A percentile compares a stretch with the other conserved stretches of the same genome.
Evolutionary conservation across 2,888 invertebrate genomes (phyloP).

Genomic region (Hipparchia sbordonii): DNA sequence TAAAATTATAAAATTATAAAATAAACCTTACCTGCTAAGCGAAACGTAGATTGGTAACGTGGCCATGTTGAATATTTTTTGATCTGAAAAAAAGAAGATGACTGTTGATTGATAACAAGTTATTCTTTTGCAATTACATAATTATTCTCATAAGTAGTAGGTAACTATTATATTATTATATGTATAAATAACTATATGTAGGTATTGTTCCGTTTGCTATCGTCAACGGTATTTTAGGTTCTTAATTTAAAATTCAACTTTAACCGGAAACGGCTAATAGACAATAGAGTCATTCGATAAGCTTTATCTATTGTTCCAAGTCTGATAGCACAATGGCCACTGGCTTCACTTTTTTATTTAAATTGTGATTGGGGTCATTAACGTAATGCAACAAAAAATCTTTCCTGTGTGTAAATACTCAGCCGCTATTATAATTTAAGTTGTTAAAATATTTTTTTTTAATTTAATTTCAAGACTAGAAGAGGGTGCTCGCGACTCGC

Average conservation of each 20-base stretch:
- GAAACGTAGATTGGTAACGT: slow-evolving; percentile 74
- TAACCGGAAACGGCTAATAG: slow-evolving; percentile 60
- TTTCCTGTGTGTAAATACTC: slow-evolving; percentile 1
- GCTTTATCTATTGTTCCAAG: slow-evolving; percentile 65
- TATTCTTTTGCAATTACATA: too few species aligned
- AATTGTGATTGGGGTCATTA: slow-evolving; percentile 23
- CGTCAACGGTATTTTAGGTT: slow-evolving; percentile 21
- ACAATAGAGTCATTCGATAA: slow-evolving; percentile 69
- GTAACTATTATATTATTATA: too few species aligned
- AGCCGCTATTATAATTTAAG: neutral
- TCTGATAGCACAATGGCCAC: slow-evolving; percentile 58
- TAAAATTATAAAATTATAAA: too few species aligned
- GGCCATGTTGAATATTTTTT: slow-evolving; percentile 50
- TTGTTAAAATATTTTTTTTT: neutral
- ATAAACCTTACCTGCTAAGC: slow-evolving; percentile 62
- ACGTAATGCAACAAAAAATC: slow-evolving; percentile 32
- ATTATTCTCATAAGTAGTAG: too few species aligned
- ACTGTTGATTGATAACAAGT: neutral
- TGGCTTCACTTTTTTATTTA: slow-evolving; percentile 43
- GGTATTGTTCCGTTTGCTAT: neutral
- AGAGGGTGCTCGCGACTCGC: too few species aligned
- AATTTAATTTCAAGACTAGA: too few species aligned
- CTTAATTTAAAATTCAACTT: slow-evolving; percentile 39
- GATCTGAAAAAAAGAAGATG: slow-evolving; percentile 42
- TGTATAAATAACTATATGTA: too few species aligned